Base-by-base conservation (phyloP, 2,113 vertebrate species). In the Monarcha castaneiventris region DNA sequence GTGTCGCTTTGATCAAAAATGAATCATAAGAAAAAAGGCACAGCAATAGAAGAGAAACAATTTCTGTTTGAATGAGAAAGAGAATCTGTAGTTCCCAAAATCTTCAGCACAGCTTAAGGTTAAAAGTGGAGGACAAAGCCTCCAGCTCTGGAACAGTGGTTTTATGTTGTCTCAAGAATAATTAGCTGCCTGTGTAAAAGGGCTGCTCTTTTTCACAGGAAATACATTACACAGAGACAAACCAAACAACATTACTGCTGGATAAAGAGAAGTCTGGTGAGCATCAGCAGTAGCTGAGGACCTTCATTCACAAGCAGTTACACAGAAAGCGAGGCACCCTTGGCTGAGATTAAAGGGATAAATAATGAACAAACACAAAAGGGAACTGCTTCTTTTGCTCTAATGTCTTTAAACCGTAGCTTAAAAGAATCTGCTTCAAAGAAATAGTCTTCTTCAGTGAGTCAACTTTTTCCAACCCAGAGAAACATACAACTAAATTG, bases 1-100 rank as follows among this genome's bases (percentile, higher is more conserved):
- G 6, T 68, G 81, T 51, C 4, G 3, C 69, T 92, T 95, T 96
- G 81, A 85, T 87, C 6, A 91, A 94, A 89, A 95, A 87, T 69
- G 21, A 43, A 85, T 93, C 29, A 27, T 30, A 49, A 89, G 76
- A 37, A 76, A 79, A 68, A 84, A 72, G 49, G 22, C 49, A n/a
- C 16, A 61, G n/a, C 22, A 85, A 82, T 23, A 37, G 5, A 22
- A 39, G 29, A 80, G 52, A 78, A 89, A 55, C 3, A 62, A 61
- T 61, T 89, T 78, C 35, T 89, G 3, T 67, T 89, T 59, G 44
- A 71, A 27, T 63, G 72, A 72, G 66, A 71, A 89, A 59, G 25
- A 48, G 43, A 74, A 75, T 49, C 12, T 61, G 20, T 8, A 46
- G 32, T 29, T 68, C 21, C 37, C 2, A 3, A 82, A 93, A 87